These are phyloP conservation scores for Pholis gunnellus DNA, from an alignment of 2,113 vertebrate genomes.

Conservation along the genomic window DNA sequence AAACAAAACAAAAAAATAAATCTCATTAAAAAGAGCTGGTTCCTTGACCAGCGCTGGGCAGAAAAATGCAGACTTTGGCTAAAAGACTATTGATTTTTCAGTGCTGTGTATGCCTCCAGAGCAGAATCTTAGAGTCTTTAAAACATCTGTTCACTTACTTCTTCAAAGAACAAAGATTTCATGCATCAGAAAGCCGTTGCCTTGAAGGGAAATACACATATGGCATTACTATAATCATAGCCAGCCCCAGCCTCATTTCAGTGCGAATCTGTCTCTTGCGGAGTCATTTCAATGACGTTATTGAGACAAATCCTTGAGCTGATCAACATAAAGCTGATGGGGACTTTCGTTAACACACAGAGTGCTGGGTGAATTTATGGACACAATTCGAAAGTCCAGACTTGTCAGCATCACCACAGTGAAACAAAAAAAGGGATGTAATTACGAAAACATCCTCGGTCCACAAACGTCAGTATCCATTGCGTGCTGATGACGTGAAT, in stretches of 20 bases:
- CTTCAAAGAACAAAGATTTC: constrained; percentile 15
- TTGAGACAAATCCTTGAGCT: constrained; percentile 24
- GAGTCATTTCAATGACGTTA: constrained; percentile 26
- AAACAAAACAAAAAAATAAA: constrained; percentile 15
- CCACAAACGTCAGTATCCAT: constrained; percentile 49
- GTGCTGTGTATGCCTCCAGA: constrained; percentile 2
- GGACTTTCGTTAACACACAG: constrained; percentile 8
- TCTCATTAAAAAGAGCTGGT: constrained; percentile 34
- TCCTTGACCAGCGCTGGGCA: constrained; percentile 36
- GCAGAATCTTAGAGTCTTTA: constrained; percentile 30
- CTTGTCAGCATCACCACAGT: constrained; percentile 29
- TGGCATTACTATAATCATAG: background rate
- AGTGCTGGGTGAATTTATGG: constrained; percentile 25
- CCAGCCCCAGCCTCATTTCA: constrained; percentile 8
- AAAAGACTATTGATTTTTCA: constrained; percentile 67
- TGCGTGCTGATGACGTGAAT: constrained; percentile 39
- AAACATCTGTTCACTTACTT: constrained; percentile 24
- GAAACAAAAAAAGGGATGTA: constrained; percentile 57
- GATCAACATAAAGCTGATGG: constrained; percentile 20
- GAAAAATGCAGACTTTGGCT: constrained; percentile 46
- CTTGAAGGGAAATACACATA: constrained; percentile 7
- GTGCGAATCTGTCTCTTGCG: constrained; percentile 1
- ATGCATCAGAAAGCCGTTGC: constrained; percentile 13
- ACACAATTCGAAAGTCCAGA: constrained; percentile 18
- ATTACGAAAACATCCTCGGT: constrained; percentile 43